phyloP scores from a whole-genome alignment of 2,888 invertebrate species.

The Pristionchus maxplancki region DNA sequence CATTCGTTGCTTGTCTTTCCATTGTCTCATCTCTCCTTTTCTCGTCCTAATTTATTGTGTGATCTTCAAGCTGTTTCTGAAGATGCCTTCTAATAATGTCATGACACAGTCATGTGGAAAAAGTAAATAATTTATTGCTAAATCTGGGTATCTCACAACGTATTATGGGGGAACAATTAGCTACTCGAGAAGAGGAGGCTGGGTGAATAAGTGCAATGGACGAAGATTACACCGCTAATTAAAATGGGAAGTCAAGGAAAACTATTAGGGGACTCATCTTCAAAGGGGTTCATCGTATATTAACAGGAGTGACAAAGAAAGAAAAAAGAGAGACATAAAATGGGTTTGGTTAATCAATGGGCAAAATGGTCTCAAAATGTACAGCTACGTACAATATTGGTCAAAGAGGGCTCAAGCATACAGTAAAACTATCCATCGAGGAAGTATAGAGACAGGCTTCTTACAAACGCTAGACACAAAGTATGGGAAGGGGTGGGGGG shows the following conservation, averaged over 20 bases:
- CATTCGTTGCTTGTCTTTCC: not conserved
- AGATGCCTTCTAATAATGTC: not conserved
- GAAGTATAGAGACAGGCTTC: not conserved
- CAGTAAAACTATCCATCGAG: not conserved
- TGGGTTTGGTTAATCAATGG: not conserved
- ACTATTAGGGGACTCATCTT: not conserved
- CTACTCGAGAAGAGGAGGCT: slow-evolving; percentile 26
- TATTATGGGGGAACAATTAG: not conserved
- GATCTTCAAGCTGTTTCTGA: not conserved
- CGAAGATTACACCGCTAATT: slow-evolving; percentile 23
- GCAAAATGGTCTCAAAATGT: slow-evolving; percentile 33
- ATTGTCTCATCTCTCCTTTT: not conserved
- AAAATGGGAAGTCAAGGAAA: not conserved
- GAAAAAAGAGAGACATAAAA: not conserved
- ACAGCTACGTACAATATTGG: slow-evolving; percentile 14
- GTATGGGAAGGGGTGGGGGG: not conserved
- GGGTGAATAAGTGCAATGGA: not conserved
- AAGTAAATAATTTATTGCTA: slow-evolving; percentile 47
- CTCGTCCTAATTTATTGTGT: not conserved
- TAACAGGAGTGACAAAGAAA: not conserved
- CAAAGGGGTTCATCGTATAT: not conserved
- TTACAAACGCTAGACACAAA: not conserved
- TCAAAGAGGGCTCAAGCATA: not conserved
- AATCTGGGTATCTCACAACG: slow-evolving; percentile 43
- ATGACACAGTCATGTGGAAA: not conserved